Percentiles rank a stretch among this genome's conserved stretches.
phyloP scores from a whole-genome alignment of 1,140 invertebrate genomes.

The Ylistrum balloti region DNA sequence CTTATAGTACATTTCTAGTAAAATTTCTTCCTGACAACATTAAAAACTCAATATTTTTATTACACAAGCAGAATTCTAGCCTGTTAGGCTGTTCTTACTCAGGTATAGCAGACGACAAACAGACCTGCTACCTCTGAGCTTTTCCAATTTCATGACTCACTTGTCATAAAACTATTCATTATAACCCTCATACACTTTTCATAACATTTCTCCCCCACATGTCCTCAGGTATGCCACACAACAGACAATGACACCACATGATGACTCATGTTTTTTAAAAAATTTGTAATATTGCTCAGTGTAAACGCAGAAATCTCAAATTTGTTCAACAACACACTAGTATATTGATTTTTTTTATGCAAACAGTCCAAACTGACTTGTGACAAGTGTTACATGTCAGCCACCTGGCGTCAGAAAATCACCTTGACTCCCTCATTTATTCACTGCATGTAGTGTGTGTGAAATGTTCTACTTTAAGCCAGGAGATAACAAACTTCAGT shows the following conservation, averaged over 20 bases:
- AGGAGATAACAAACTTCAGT: too few species aligned
- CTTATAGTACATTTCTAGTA: not conserved
- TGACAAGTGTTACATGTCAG: too few species aligned
- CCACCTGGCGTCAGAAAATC: too few species aligned
- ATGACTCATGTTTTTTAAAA: too few species aligned
- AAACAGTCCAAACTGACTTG: too few species aligned
- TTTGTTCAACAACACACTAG: too few species aligned
- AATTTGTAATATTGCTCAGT: too few species aligned
- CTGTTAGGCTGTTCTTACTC: not conserved
- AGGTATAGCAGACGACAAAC: slow-evolving; percentile 19
- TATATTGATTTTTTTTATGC: too few species aligned
- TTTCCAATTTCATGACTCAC: not conserved
- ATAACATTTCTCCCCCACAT: not conserved
- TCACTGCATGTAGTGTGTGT: too few species aligned
- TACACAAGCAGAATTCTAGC: not conserved
- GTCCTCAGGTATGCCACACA: not conserved
- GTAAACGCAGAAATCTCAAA: too few species aligned
- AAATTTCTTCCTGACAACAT: not conserved
- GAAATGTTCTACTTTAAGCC: too few species aligned
- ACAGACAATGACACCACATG: not conserved
- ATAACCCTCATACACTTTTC: not conserved
- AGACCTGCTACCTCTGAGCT: not conserved
- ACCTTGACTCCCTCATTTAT: too few species aligned
- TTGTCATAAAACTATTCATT: not conserved
- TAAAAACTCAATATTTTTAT: not conserved